These are phyloP conservation scores for Cheilosia vernalis DNA, from an alignment of 2,888 invertebrate genomes.

Conservation along the genomic window DNA sequence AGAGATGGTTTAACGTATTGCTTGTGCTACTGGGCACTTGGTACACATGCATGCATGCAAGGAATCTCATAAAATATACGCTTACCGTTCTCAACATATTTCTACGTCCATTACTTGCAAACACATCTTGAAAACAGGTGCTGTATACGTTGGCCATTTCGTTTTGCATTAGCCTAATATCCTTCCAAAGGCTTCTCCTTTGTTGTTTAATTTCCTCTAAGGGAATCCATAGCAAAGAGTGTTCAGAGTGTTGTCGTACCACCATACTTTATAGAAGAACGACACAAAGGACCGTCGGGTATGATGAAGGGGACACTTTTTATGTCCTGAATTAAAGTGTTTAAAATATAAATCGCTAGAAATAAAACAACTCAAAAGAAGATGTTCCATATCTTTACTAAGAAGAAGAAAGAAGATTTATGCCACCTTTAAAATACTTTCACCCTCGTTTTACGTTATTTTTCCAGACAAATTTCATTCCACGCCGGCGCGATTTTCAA, in stretches of 20 bases:
- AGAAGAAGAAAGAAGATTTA: not conserved
- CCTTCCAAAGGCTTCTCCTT: conserved; percentile 8
- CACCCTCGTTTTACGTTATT: not conserved
- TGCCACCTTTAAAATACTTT: too few species aligned
- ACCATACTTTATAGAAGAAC: conserved; percentile 3
- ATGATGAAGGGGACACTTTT: conserved; percentile 15
- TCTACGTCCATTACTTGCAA: not conserved
- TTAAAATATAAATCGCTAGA: conserved; percentile 9
- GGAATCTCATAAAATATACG: not conserved
- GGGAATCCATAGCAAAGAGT: not conserved
- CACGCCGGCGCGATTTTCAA: not conserved
- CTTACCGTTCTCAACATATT: not conserved
- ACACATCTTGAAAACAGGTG: conserved; percentile 12
- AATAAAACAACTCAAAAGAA: not conserved
- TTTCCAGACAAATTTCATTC: conserved; percentile 1
- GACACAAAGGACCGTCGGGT: conserved; percentile 20
- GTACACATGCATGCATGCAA: not conserved
- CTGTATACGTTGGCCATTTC: not conserved
- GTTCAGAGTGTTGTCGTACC: conserved; percentile 1
- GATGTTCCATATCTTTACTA: conserved; percentile 1
- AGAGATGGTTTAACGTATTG: not conserved
- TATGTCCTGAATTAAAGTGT: conserved; percentile 32
- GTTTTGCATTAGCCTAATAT: conserved; percentile 1
- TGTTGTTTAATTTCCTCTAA: conserved; percentile 23
- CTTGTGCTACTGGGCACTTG: not conserved